phyloP scores from a whole-genome alignment of 2,113 vertebrate genomes.

The Coracopsis vasa region DNA sequence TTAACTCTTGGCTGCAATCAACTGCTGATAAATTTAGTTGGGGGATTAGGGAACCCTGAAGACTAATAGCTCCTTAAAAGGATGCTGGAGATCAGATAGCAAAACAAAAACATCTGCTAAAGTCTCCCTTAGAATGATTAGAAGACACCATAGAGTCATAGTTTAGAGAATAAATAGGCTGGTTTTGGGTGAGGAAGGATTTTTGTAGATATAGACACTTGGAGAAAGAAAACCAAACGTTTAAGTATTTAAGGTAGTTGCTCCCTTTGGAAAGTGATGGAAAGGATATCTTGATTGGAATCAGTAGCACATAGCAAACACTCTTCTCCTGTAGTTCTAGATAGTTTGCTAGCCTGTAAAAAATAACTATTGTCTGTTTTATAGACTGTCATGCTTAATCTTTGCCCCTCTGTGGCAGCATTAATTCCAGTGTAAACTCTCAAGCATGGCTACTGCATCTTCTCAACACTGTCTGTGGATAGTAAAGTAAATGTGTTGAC shows the following conservation, averaged over 20 bases:
- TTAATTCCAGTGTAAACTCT: neutral
- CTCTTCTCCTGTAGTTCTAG: neutral
- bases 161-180: neutral
- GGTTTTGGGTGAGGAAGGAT: neutral
- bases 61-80: constrained; percentile 75
- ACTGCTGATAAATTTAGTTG: constrained; percentile 75
- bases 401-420: neutral
- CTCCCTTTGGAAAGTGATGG: neutral
- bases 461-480: neutral
- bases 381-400: neutral
- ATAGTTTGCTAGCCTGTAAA: neutral
- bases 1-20: constrained; percentile 73
- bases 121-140: neutral
- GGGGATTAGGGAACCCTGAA: constrained; percentile 65
- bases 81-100: constrained; percentile 33
- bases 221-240: neutral
- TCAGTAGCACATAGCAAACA: neutral
- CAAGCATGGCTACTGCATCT: neutral
- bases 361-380: neutral
- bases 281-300: neutral
- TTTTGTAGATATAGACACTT: neutral
- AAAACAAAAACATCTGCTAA: neutral
- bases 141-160: neutral
- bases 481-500: neutral
- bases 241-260: neutral